A percentile compares a stretch with the other conserved stretches of the same genome.
phyloP scores from a whole-genome alignment of 2,888 invertebrate genomes.

The Drosophila histrio region DNA sequence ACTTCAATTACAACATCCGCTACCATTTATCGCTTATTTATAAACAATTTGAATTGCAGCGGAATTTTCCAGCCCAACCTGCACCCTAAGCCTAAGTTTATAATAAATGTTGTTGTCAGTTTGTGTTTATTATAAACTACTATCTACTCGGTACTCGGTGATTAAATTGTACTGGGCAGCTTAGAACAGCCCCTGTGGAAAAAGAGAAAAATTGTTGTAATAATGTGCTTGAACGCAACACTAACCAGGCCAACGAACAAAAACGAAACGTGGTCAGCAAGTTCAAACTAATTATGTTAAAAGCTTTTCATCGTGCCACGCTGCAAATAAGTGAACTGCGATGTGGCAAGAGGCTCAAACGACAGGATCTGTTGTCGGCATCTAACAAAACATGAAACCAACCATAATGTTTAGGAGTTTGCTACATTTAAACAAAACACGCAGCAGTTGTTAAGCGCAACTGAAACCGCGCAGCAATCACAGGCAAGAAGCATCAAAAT shows the following conservation, averaged over 20 bases:
- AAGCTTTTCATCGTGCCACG: slow-evolving; percentile 76
- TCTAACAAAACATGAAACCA: slow-evolving; percentile 57
- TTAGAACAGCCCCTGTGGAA: neutral
- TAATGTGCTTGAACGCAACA: slow-evolving; percentile 79
- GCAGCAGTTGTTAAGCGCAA: slow-evolving; percentile 43
- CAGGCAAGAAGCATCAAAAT: neutral
- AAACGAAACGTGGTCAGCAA: slow-evolving; percentile 83
- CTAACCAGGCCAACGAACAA: slow-evolving; percentile 82
- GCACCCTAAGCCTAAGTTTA: neutral
- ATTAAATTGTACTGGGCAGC: slow-evolving; percentile 8
- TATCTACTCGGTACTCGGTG: neutral
- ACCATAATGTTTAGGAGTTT: slow-evolving; percentile 37
- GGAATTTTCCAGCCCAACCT: neutral
- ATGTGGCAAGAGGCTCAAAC: slow-evolving; percentile 6
- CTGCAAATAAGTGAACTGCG: slow-evolving; percentile 59
- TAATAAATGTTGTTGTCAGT: slow-evolving; percentile 4
- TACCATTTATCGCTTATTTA: slow-evolving; percentile 40
- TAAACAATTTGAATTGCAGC: slow-evolving; percentile 5
- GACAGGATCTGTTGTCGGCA: slow-evolving; percentile 25
- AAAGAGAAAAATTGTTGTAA: slow-evolving; percentile 33
- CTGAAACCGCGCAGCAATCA: slow-evolving; percentile 8
- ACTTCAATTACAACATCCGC: slow-evolving; percentile 54
- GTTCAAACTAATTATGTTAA: slow-evolving; percentile 84
- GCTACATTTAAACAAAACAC: slow-evolving; percentile 69
- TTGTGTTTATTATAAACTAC: slow-evolving; percentile 11